Base-by-base conservation (phyloP, 1,140 invertebrate species). In the Drosophila ananassae region DNA sequence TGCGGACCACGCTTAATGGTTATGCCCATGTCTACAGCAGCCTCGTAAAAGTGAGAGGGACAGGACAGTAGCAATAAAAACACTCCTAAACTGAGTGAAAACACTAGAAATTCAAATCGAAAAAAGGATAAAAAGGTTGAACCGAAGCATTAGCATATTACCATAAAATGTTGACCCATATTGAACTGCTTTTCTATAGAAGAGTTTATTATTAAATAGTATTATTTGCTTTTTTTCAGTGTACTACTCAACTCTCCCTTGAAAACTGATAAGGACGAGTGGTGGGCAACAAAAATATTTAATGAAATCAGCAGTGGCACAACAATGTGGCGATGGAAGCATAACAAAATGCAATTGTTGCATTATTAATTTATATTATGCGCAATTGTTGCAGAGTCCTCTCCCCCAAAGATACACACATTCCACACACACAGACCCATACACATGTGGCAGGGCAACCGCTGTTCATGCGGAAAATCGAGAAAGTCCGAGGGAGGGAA, bases 331-430 rank as follows among this genome's bases (percentile, higher is more conserved):
- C 63, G 55, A 30, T 68, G 67, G 67, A 56, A 78, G 75, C 75
- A 83, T 72, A 83, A 83, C 79, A 73, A 89, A 82, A 77, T 89
- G 79, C 83, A 89, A 89, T 89, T 89, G 84, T 79, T 89, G 83
- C 83, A 89, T 89, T 89, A 89, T 89, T 89, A 89, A 89, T 87
- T 87, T 87, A 89, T 89, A 89, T 89, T 89, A 89, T 89, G 76
- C 83, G 79, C 84, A 89, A 89, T 89, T 89, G 84, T 71, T 79
- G 79, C 63, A 52, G 46, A 51, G 37, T 39, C 32, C 8, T 10
- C 24, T 10, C 24, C 12, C 53, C 17, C 66, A 30, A 24, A 44
- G 22, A 47, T 39, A 52, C 30, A 30, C 28, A 28, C 17, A 17
- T 17, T 17, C 17, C 32, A 34, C 39, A n/a, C 44, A 59, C 54